Percentiles rank a stretch among this genome's conserved stretches.
Conservation (phyloP, 2,113 vertebrate genomes). For the Rissa tridactyla region DNA sequence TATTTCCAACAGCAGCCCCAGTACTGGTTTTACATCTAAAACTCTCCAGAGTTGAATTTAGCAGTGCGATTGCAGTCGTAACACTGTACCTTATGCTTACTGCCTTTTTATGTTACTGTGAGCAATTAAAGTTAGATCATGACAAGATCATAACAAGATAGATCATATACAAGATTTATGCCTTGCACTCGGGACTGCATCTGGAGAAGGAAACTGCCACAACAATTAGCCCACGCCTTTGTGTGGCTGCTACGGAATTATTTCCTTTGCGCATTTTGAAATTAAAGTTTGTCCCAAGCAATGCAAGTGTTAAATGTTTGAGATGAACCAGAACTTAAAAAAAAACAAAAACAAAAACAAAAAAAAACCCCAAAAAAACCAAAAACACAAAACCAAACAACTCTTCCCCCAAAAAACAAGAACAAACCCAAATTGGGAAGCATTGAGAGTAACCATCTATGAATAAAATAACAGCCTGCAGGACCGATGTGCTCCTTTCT, state of each 20-base stretch:
- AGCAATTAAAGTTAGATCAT: background rate
- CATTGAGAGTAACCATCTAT: background rate
- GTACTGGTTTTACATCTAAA: background rate
- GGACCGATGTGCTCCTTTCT: background rate
- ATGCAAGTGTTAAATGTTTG: background rate
- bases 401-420: fast-evolving
- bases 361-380: background rate
- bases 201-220: background rate
- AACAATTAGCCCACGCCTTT: background rate
- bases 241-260: background rate
- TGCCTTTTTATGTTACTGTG: background rate
- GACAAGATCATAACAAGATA: too few species aligned
- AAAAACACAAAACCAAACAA: background rate
- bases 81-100: background rate
- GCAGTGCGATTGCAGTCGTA: background rate
- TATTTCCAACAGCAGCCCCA: background rate
- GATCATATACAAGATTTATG: too few species aligned
- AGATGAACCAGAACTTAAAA: background rate
- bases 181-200: background rate
- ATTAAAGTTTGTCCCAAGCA: background rate
- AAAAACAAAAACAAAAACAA: background rate
- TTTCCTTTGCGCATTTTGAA: background rate
- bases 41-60: background rate
- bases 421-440: background rate
- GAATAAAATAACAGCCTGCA: background rate